A percentile compares a stretch with the other conserved stretches of the same genome.
These are phyloP conservation scores for Pelusios castaneus DNA, from an alignment of 2,113 vertebrate species.

Conservation along the genomic window DNA sequence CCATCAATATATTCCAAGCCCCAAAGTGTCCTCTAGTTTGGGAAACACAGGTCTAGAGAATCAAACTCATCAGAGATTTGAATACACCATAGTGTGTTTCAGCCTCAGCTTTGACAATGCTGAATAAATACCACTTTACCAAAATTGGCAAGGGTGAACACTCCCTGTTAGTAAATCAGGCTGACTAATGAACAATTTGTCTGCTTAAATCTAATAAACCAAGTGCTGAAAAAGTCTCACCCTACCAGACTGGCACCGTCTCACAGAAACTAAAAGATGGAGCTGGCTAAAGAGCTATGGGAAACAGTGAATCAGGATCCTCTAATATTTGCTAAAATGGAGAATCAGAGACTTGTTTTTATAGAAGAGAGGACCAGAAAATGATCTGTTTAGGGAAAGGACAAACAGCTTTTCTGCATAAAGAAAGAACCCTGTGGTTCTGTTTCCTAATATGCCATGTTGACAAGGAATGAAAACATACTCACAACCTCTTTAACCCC, in stretches of 20 bases:
- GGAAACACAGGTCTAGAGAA: neutral
- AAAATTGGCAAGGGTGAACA: neutral
- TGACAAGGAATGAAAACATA: slow-evolving; percentile 22
- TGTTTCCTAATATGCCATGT: slow-evolving; percentile 9
- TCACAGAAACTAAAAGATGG: neutral
- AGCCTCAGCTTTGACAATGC: neutral
- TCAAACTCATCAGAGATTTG: neutral
- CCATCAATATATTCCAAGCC: too few species aligned
- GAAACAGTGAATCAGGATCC: neutral
- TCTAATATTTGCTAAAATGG: neutral
- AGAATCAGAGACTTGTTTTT: neutral
- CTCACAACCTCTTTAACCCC: slow-evolving; percentile 17
- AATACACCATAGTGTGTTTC: neutral
- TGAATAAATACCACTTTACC: neutral
- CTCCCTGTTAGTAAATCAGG: slow-evolving; percentile 2
- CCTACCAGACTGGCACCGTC: neutral
- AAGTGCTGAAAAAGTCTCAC: slow-evolving; percentile 22
- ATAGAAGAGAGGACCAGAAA: neutral
- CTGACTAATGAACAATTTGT: slow-evolving; percentile 40
- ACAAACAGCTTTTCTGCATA: neutral
- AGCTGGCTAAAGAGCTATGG: neutral
- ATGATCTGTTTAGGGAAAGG: neutral
- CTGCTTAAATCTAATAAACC: slow-evolving; percentile 45
- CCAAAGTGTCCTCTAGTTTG: too few species aligned
- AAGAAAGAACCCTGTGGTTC: neutral